Evolutionary conservation across 2,797 vertebrate species (phyloP), one percentile per base, ranked within the genome.

Genomic region (Lerista edwardsae): DNA sequence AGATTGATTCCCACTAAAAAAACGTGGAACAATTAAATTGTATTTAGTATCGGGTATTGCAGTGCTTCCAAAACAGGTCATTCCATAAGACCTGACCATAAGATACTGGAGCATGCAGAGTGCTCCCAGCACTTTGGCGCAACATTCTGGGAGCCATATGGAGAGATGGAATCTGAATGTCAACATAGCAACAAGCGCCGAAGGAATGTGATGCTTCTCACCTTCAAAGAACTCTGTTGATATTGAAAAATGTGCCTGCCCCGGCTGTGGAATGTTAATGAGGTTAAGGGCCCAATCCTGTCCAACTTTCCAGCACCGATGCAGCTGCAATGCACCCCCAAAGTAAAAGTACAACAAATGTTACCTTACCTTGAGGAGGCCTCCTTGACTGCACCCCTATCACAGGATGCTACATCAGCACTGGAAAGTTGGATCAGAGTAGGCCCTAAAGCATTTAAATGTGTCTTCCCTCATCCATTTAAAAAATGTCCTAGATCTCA

Each of bases 141-240:
- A 67, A 23, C 31, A 0, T 83, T 41, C 0, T 2, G 14, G 1
- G 2, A 29, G 9, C 0, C n/a, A 9, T 51, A 51, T 23, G 6
- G 59, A 0, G 44, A 65, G 27, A 72, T 47, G 71, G 39, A 44
- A 41, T 72, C 59, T 74, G 67, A 23, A 0, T 76, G 65, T 31
- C n/a, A 75, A 41, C 34, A 78, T 0, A 34, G 73, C 1, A 73
- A 62, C 67, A 23, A 64, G 4, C 75, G 57, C 10, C 59, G 19
- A 0, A n/a, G 51, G 31, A 8, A n/a, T 59, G 6, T 69, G 0
- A 27, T 0, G 72, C 83, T 91, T 91, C 86, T 90, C 83, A 87
- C 90, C 90, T 88, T 90, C 90, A 88, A 89, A 91, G 88, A 44
- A 15, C 55, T 3, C n/a, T 2, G 39, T 79, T 65, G 25, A 34